Evolutionary conservation across 2,888 invertebrate species (phyloP), one percentile per base, ranked within the genome.

Genomic region (Andrena bicolor): DNA sequence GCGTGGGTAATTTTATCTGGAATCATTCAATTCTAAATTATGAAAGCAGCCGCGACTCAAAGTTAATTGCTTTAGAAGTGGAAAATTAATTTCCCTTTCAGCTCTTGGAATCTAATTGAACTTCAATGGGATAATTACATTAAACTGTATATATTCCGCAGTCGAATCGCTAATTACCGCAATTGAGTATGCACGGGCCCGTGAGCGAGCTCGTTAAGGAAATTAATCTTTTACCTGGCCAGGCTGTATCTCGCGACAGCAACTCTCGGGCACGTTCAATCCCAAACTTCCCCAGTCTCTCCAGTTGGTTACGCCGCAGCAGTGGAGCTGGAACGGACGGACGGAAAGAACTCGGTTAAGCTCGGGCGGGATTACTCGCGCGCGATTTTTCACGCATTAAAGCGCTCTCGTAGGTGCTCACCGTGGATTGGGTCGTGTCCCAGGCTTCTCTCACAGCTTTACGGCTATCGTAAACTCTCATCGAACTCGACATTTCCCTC

Each of bases 341-440:
- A 20, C 28, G 26, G 69, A 16, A 1, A 4, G 23, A 23, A 23
- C 10, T 75, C 28, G 58, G 32, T 30, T 20, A 16, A 13, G 63
- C 10, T 74, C 64, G 10, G 28, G 32, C 61, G n/a, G 41, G 20
- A 58, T 56, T 30, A 26, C n/a, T 30, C 13, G 35, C n/a, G 10
- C 0, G 20, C 35, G 32, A 60, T 35, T 58, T 77, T 16, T 28
- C 23, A 35, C 2, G 20, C 2, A 2, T 58, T 48, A 6, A 6
- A 10, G 6, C 13, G 10, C 23, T 61, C 23, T 5, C 13, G 3
- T 5, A 6, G 30, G 13, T 65, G 63, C 76, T 92, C 90, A 96
- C 96, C 87, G 95, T 94, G 82, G 96, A 96, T 94, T 99, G 99
- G 0, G 98, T 97, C 83, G 96, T 96, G 92, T 98, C 98, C 98